These are phyloP conservation scores for Marmota monax DNA, from an alignment of 2,113 vertebrate species.

Conservation along the genomic window DNA sequence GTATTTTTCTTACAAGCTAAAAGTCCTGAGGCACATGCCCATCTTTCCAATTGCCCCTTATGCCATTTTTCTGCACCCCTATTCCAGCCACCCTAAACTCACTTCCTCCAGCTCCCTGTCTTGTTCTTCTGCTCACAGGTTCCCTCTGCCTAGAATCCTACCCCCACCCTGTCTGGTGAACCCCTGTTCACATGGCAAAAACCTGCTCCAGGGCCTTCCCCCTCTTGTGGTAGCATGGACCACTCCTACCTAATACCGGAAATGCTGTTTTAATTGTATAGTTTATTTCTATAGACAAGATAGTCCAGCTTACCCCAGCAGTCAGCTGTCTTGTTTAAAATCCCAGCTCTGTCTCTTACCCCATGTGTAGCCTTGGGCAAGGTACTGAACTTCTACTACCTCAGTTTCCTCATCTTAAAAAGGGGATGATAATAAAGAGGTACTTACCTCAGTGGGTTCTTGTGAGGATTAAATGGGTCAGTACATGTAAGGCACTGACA, in stretches of 20 bases:
- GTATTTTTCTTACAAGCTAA: neutral
- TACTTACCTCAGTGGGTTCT: neutral
- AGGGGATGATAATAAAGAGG: neutral
- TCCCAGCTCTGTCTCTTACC: neutral
- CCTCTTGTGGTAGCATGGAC: neutral
- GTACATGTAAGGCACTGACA: neutral
- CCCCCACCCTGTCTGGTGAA: neutral
- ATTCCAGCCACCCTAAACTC: neutral
- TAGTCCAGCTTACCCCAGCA: neutral
- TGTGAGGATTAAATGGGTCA: neutral
- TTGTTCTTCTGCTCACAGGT: neutral
- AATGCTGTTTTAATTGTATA: neutral
- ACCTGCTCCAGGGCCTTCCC: neutral
- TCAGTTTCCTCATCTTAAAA: neutral
- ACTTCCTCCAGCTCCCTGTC: neutral
- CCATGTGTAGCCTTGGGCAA: neutral
- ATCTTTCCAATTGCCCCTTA: neutral
- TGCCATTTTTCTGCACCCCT: too few relatives aligned
- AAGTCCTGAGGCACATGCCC: neutral
- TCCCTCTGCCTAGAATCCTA: neutral
- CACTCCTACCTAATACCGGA: neutral
- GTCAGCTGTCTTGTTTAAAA: neutral
- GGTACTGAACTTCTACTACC: neutral
- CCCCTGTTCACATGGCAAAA: neutral
- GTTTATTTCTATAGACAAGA: neutral